Evolutionary conservation across 2,797 vertebrate species (phyloP), one percentile per base, ranked within the genome.

Genomic region (Strix occidentalis): DNA sequence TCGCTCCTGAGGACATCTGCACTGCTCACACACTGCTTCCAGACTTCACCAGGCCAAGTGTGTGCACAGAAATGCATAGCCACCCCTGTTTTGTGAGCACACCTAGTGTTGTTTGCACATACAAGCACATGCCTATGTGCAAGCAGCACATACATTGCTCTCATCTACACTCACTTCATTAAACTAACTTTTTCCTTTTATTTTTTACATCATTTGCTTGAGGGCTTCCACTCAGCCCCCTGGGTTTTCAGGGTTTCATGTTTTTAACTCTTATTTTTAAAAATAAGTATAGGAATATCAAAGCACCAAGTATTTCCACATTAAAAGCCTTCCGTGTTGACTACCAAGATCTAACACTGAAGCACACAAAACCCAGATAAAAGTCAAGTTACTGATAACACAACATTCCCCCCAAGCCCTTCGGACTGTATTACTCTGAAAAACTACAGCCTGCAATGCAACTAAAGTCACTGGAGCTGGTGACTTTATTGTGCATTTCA

Each of bases 121-220:
- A 45, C 2, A 45, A 33, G 9, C 7, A 53, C 25, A 31, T 3
- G 4, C 7, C 14, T 3, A 4, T 3, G 13, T 17, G 29, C 39
- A 18, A 23, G 39, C 37, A 53, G 41, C 43, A 37, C 29, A 18
- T 10, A 11, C 6, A 29, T 5, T 1, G 3, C 17, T 26, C 31
- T 60, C 50, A 31, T 8, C 33, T 31, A n/a, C 1, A 3, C 6
- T 57, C 28, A 13, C 43, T 41, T 48, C 25, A 35, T 31, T 68
- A 33, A 46, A 29, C 11, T 25, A 21, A 56, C 3, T 4, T 50
- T 54, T n/a, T 6, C 33, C 6, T 25, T 63, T 61, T 43, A 7
- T 43, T 35, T 50, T 82, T 94, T 19, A 35, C 29, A 21, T 6
- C 2, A 10, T 41, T 83, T 89, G 57, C 53, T 68, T 37, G 11